These are phyloP conservation scores for Cremastinae sp. DNA, from an alignment of 2,888 invertebrate genomes.

Conservation along the genomic window DNA sequence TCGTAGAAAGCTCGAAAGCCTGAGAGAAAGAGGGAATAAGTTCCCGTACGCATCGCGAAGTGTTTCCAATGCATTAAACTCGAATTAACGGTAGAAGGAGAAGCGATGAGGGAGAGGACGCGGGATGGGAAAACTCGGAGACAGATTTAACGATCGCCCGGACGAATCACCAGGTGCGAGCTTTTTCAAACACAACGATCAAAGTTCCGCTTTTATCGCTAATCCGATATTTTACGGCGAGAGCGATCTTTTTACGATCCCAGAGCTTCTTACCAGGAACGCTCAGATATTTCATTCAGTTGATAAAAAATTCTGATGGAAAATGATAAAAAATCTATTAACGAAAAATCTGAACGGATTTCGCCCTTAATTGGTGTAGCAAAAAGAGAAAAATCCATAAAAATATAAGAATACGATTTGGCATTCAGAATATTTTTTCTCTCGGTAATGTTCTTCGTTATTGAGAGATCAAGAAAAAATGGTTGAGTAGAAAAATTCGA, in stretches of 20 bases:
- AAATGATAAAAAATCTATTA: background rate
- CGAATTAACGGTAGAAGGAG: conserved; percentile 7
- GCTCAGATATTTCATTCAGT: conserved; percentile 24
- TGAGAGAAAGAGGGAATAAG: conserved; percentile 14
- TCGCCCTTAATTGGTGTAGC: too few species aligned
- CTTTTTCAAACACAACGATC: conserved; percentile 5
- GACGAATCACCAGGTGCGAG: conserved; percentile 24
- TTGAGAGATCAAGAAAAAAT: conserved; percentile 48
- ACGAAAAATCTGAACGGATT: background rate
- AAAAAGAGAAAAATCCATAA: background rate
- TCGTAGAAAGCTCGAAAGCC: conserved; percentile 26
- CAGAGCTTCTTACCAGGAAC: background rate
- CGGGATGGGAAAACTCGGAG: background rate
- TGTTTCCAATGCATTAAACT: conserved; percentile 23
- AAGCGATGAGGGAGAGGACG: background rate
- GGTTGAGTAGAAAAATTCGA: conserved; percentile 54
- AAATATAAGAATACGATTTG: background rate
- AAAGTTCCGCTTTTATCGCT: conserved; percentile 15
- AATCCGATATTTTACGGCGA: conserved; percentile 18
- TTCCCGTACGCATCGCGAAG: conserved; percentile 3
- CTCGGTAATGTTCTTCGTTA: conserved; percentile 22
- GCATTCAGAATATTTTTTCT: background rate
- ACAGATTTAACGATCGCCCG: background rate
- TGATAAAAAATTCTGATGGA: background rate
- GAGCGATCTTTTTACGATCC: conserved; percentile 12